phyloP scores from a whole-genome alignment of 2,888 invertebrate genomes.

The Thumatha senex region DNA sequence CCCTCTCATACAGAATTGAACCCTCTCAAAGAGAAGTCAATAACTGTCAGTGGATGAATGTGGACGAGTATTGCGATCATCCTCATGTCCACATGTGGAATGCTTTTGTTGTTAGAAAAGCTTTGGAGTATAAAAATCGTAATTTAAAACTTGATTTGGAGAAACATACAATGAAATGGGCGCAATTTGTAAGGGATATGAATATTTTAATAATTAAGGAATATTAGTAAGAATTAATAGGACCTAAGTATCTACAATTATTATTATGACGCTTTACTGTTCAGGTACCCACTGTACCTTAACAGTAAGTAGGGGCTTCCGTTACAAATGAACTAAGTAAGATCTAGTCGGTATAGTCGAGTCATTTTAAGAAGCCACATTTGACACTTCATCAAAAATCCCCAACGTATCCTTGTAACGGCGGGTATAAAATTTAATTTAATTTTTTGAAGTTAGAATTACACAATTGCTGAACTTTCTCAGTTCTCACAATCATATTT shows the following conservation, averaged over 20 bases:
- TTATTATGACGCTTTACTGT: neutral
- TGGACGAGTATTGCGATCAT: constrained; percentile 87
- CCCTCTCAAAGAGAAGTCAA: constrained; percentile 90
- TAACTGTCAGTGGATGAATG: constrained; percentile 91
- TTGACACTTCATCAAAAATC: no score
- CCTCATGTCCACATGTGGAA: constrained; percentile 89
- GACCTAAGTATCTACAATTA: neutral
- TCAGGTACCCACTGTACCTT: no score
- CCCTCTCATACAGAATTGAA: constrained; percentile 84
- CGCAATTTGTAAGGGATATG: constrained; percentile 59
- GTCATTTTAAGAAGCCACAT: no score
- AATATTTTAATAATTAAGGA: constrained; percentile 57
- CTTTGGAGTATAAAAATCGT: constrained; percentile 84
- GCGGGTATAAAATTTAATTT: no score
- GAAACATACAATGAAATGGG: constrained; percentile 73
- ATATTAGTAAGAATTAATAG: constrained; percentile 13
- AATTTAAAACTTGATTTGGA: constrained; percentile 84
- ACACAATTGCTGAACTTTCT: no score
- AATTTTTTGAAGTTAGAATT: no score
- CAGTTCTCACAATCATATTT: no score
- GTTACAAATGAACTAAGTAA: no score
- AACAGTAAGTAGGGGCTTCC: no score
- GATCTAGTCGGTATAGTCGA: no score
- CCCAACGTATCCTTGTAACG: no score
- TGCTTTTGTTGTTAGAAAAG: constrained; percentile 85